Evolutionary conservation across 2,797 vertebrate species (phyloP).

Genomic region (Eulemur rubriventer): DNA sequence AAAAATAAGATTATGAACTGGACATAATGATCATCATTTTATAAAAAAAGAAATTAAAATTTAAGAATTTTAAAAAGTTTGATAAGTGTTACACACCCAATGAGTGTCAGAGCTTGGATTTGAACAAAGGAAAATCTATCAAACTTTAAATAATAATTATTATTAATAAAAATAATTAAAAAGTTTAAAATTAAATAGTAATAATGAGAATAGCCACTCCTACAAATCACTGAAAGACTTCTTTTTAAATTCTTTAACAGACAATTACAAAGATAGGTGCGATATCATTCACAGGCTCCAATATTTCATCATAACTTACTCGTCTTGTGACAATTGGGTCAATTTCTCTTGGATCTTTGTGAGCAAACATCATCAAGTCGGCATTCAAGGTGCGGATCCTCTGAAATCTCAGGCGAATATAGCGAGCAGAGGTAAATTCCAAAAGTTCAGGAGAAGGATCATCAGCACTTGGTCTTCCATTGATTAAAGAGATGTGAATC

Average conservation of each 20-base stretch:
- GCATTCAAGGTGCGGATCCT: conserved; percentile 96
- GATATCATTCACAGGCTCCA: background rate
- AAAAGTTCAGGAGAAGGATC: conserved; percentile 93
- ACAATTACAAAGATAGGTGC: background rate
- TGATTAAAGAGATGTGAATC: conserved; percentile 98
- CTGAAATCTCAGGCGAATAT: conserved; percentile 94
- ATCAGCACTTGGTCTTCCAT: conserved; percentile 95
- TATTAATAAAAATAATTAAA: background rate
- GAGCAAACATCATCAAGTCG: conserved; percentile 96
- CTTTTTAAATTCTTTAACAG: background rate
- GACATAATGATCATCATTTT: background rate
- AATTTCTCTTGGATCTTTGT: conserved; percentile 90
- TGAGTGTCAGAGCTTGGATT: background rate
- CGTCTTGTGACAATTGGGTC: conserved; percentile 96
- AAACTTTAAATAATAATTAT: background rate
- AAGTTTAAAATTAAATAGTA: background rate
- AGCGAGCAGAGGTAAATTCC: conserved; percentile 96
- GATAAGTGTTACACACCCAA: background rate
- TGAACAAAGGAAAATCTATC: background rate
- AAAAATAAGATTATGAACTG: background rate
- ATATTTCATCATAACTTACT: conserved; percentile 85
- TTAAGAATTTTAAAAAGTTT: background rate
- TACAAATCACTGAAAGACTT: background rate
- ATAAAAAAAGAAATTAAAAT: conserved; percentile 21
- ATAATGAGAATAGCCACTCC: background rate